These are phyloP conservation scores for Halichoerus grypus DNA, from an alignment of 2,113 vertebrate genomes.

Conservation along the genomic window DNA sequence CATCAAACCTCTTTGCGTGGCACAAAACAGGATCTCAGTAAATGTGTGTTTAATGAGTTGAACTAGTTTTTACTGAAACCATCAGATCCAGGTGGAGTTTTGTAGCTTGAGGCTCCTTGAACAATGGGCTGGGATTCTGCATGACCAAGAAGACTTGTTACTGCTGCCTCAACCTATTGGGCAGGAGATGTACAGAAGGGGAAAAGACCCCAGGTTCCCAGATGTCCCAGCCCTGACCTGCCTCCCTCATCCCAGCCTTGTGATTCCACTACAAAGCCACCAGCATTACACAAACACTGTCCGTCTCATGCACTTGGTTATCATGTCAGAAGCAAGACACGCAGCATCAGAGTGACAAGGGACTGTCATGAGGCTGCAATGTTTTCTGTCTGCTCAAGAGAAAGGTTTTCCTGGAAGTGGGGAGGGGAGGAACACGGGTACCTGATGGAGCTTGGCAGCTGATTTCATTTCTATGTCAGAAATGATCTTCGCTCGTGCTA, in stretches of 20 bases:
- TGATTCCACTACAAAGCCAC: conserved; percentile 78
- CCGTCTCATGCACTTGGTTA: conserved; percentile 74
- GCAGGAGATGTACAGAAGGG: not conserved
- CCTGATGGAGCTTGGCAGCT: conserved; percentile 34
- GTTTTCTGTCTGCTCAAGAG: conserved; percentile 81
- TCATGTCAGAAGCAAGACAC: conserved; percentile 80
- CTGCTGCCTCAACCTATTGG: not conserved
- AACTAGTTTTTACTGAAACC: conserved; percentile 39
- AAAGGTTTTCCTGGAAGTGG: conserved; percentile 51
- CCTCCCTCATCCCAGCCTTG: conserved; percentile 63
- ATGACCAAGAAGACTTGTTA: not conserved
- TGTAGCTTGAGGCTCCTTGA: not conserved
- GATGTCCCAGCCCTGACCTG: conserved; percentile 58
- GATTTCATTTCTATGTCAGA: conserved; percentile 67
- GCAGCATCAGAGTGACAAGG: conserved; percentile 78
- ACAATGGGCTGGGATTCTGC: not conserved
- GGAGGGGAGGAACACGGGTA: not conserved
- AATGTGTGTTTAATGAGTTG: not conserved
- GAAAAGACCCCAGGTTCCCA: conserved; percentile 52
- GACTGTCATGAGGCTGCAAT: conserved; percentile 82
- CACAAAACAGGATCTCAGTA: not conserved
- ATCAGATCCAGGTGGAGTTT: not conserved
- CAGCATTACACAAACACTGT: conserved; percentile 68
- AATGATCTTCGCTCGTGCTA: conserved; percentile 2
- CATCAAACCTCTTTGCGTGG: not conserved